phyloP scores from a whole-genome alignment of 2,797 vertebrate genomes.

The Eremophila alpestris region DNA sequence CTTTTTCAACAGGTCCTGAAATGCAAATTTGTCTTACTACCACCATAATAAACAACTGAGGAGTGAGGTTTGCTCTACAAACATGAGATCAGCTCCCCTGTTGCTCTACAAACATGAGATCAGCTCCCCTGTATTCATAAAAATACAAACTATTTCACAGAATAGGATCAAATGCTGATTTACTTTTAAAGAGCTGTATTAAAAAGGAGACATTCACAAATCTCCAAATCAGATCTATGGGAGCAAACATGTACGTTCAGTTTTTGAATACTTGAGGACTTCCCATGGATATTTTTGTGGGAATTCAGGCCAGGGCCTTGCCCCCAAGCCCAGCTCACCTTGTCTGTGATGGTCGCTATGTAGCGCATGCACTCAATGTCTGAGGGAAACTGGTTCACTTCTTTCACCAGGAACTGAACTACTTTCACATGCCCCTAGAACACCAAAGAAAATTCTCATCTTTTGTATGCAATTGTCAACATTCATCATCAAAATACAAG shows the following conservation, averaged over 20 bases:
- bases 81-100: neutral
- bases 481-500: neutral
- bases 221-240: rapidly evolving
- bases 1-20: conserved; percentile 95
- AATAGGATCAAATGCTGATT: neutral
- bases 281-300: neutral
- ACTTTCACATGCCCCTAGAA: conserved; percentile 96
- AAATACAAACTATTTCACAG: neutral
- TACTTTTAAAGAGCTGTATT: neutral
- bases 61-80: neutral
- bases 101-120: neutral
- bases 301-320: neutral
- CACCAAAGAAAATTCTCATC: neutral
- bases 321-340: conserved; percentile 78
- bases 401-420: conserved; percentile 97
- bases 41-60: neutral
- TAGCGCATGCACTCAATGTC: conserved; percentile 99
- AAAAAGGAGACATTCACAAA: neutral
- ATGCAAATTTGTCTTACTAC: conserved; percentile 23
- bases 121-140: neutral
- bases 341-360: conserved; percentile 97
- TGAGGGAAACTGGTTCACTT: conserved; percentile 98
- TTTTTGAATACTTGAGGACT: neutral
- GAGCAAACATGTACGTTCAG: neutral
- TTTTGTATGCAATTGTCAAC: neutral